Percentiles rank a stretch among this genome's conserved stretches.
Evolutionary conservation across 2,113 vertebrate species (phyloP).

Genomic region (Aptenodytes forsteri): DNA sequence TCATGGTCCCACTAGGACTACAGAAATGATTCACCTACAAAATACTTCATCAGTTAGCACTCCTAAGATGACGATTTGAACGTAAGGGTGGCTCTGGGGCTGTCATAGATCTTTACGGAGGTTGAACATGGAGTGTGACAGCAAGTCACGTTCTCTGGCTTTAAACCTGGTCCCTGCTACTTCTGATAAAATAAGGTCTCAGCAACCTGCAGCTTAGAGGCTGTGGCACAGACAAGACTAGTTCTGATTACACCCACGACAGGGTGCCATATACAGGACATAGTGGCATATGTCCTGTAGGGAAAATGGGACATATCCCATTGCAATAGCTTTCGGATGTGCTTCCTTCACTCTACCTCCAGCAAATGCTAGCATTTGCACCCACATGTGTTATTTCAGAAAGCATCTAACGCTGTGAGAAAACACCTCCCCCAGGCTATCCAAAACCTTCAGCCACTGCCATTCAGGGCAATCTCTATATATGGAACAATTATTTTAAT

Average conservation of each 20-base stretch:
- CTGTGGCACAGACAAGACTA: neutral
- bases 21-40: neutral
- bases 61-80: neutral
- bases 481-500: conserved; percentile 42
- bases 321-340: neutral
- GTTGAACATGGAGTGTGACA: neutral
- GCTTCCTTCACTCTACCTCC: neutral
- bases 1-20: neutral
- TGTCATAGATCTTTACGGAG: neutral
- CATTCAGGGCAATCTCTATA: neutral
- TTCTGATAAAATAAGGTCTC: neutral
- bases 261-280: neutral
- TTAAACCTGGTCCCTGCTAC: neutral
- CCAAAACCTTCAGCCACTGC: conserved; percentile 22
- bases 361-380: neutral
- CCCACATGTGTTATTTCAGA: neutral
- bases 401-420: neutral
- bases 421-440: neutral
- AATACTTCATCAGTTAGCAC: neutral
- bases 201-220: neutral
- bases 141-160: neutral
- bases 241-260: neutral
- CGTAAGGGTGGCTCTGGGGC: neutral
- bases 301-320: neutral
- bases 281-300: neutral